phyloP scores from a whole-genome alignment of 2,888 invertebrate species.

The Lycophotia porphyrea region DNA sequence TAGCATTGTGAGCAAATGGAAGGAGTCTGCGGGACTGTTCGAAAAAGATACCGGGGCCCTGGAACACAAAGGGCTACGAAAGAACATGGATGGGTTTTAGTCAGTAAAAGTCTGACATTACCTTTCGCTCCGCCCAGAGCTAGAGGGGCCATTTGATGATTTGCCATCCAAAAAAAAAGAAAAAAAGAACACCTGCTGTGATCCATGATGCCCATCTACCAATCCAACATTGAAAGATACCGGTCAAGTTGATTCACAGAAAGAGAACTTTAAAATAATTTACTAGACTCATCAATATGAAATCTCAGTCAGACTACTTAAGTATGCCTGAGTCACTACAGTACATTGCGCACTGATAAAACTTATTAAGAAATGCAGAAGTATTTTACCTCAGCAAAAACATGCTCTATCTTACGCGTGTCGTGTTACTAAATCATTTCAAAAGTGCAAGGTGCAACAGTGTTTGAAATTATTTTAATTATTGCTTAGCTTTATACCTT shows the following conservation, averaged over 20 bases:
- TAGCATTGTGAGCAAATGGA: too few species aligned
- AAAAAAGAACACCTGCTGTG: background rate
- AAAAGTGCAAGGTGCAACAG: slow-evolving; percentile 18
- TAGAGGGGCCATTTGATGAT: too few species aligned
- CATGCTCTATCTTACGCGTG: slow-evolving; percentile 38
- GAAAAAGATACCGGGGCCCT: too few species aligned
- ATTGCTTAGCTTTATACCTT: background rate
- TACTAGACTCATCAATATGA: background rate
- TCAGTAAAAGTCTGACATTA: too few species aligned
- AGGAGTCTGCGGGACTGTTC: too few species aligned
- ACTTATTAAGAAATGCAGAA: slow-evolving; percentile 25
- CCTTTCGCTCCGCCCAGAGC: too few species aligned
- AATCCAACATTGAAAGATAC: background rate
- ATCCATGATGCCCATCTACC: background rate
- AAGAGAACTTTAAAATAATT: background rate
- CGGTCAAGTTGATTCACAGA: background rate
- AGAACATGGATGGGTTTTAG: too few species aligned
- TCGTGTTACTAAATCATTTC: slow-evolving; percentile 31
- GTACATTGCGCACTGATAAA: slow-evolving; percentile 10
- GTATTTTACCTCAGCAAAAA: slow-evolving; percentile 32
- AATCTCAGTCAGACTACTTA: background rate
- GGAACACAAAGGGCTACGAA: too few species aligned
- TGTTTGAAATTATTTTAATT: background rate
- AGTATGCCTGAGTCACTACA: background rate
- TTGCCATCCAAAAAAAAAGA: too few species aligned